These are phyloP conservation scores for Talpa occidentalis DNA, from an alignment of 2,113 vertebrate genomes.

Conservation along the genomic window DNA sequence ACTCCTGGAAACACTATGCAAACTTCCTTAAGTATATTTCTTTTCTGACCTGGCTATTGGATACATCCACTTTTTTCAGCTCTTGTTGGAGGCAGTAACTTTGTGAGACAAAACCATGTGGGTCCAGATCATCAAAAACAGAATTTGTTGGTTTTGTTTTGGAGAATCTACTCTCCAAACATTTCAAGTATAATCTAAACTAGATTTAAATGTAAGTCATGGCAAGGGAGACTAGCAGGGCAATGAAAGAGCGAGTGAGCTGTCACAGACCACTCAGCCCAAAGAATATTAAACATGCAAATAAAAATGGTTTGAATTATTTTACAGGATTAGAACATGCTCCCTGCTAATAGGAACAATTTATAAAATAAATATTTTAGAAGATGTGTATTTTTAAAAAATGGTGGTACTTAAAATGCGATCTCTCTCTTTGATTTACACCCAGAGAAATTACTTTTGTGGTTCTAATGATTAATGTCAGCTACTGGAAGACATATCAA, in stretches of 20 bases:
- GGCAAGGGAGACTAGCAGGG: conserved; percentile 62
- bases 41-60: conserved; percentile 21
- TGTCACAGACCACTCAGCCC: neutral
- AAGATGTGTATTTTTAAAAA: conserved; percentile 73
- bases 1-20: neutral
- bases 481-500: neutral
- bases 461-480: conserved; percentile 40
- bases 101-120: conserved; percentile 46
- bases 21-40: neutral
- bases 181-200: conserved; percentile 66
- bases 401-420: conserved; percentile 69
- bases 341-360: conserved; percentile 70
- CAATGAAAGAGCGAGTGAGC: neutral
- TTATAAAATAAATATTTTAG: conserved; percentile 66
- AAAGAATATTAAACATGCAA: conserved; percentile 66
- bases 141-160: conserved; percentile 21
- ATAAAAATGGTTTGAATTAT: conserved; percentile 57
- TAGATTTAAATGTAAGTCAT: conserved; percentile 69
- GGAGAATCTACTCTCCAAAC: neutral
- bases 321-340: conserved; percentile 64
- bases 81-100: neutral
- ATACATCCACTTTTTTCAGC: neutral
- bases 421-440: conserved; percentile 73
- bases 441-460: conserved; percentile 37
- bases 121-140: conserved; percentile 20